These are phyloP conservation scores for Microctonus hyperodae DNA, from an alignment of 2,888 invertebrate species.

Conservation along the genomic window DNA sequence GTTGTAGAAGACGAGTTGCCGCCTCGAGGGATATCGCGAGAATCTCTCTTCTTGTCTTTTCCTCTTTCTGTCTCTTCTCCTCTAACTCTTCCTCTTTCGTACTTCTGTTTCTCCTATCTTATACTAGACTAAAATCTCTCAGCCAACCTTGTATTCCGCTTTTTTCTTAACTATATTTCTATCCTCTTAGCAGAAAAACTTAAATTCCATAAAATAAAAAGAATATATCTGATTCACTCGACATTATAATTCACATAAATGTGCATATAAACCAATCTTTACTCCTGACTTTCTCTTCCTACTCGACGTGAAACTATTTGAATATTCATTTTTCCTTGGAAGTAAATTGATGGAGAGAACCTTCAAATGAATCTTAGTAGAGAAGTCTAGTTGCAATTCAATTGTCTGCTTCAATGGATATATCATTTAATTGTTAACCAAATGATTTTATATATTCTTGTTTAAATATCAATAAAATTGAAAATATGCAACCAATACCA, in stretches of 20 bases:
- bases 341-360: constrained; percentile 4
- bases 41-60: constrained; percentile 24
- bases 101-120: neutral
- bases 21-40: constrained; percentile 26
- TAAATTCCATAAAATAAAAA: constrained; percentile 14
- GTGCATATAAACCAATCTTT: neutral
- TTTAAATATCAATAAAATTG: too few species aligned
- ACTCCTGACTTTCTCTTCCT: neutral
- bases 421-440: neutral
- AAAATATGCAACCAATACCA: neutral
- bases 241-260: neutral
- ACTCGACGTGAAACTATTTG: neutral
- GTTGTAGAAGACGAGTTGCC: constrained; percentile 29
- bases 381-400: neutral
- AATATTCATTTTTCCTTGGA: neutral
- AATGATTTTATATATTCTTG: neutral
- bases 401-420: neutral
- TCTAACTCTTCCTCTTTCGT: neutral
- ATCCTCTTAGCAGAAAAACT: too few species aligned
- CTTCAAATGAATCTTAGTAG: constrained; percentile 6
- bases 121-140: neutral
- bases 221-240: neutral
- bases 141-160: constrained; percentile 13
- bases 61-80: too few species aligned
- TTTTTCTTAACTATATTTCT: constrained; percentile 3